phyloP scores from a whole-genome alignment of 2,113 vertebrate species.

The Ptilonorhynchus violaceus region DNA sequence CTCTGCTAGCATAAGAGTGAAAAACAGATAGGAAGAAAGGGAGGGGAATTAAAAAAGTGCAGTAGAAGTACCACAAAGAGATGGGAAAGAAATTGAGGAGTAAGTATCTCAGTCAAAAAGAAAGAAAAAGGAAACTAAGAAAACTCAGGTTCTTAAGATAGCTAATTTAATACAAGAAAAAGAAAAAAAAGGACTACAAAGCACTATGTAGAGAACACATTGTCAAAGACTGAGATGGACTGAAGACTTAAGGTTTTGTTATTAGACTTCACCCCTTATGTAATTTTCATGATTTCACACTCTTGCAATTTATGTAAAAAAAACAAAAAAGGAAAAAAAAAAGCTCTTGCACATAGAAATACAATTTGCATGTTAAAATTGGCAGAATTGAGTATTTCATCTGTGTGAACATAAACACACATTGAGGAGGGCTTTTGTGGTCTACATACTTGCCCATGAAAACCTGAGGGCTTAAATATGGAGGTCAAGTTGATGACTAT shows the following conservation, averaged over 20 bases:
- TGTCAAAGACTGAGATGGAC: background rate
- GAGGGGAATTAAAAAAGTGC: background rate
- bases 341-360: background rate
- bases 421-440: accelerated
- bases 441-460: background rate
- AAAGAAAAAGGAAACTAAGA: background rate
- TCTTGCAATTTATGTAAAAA: background rate
- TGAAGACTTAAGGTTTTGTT: background rate
- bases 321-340: background rate
- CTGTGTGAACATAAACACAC: background rate
- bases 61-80: background rate
- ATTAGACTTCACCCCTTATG: background rate
- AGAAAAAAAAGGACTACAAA: background rate
- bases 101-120: background rate
- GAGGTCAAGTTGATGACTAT: background rate
- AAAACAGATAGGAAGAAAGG: background rate
- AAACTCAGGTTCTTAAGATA: background rate
- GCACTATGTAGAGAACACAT: background rate
- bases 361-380: background rate
- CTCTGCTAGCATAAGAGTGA: background rate
- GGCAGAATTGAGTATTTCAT: background rate
- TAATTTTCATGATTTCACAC: background rate
- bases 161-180: background rate
- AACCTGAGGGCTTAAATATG: background rate
- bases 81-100: background rate